Percentiles rank a stretch among this genome's conserved stretches.
Evolutionary conservation across 2,888 invertebrate species (phyloP).

Genomic region (Oligia fasciuncula): DNA sequence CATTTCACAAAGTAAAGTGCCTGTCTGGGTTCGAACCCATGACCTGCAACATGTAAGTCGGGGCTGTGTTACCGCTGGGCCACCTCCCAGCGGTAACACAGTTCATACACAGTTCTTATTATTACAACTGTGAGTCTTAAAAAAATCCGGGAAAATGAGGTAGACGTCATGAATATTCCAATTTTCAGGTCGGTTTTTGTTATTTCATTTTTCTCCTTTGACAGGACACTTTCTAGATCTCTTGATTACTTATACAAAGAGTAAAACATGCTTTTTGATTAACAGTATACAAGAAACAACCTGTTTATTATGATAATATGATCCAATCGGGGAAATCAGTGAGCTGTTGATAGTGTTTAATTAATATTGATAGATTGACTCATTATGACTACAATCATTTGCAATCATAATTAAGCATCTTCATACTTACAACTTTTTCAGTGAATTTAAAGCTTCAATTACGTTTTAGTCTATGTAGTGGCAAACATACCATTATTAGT

Average conservation of each 20-base stretch:
- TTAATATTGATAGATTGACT: conserved; percentile 13
- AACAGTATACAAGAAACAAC: not conserved
- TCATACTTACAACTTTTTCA: not conserved
- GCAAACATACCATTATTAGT: no score
- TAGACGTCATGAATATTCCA: no score
- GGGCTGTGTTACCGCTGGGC: not conserved
- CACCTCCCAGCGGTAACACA: no score
- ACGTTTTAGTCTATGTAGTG: no score
- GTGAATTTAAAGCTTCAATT: no score
- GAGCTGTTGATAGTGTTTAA: conserved; percentile 14
- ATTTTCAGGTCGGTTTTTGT: not conserved
- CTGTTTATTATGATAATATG: not conserved
- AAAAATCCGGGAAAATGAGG: not conserved
- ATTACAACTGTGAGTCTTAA: not conserved
- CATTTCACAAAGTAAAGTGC: not conserved
- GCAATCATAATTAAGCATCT: not conserved
- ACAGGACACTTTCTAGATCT: not conserved
- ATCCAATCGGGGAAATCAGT: conserved; percentile 8
- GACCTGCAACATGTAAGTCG: not conserved
- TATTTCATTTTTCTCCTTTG: not conserved
- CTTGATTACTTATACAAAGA: not conserved
- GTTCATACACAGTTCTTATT: no score
- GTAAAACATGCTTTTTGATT: not conserved
- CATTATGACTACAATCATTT: not conserved
- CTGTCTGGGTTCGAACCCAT: not conserved